Conservation (phyloP, 2,113 vertebrate genomes). For the Arizona elegans region DNA sequence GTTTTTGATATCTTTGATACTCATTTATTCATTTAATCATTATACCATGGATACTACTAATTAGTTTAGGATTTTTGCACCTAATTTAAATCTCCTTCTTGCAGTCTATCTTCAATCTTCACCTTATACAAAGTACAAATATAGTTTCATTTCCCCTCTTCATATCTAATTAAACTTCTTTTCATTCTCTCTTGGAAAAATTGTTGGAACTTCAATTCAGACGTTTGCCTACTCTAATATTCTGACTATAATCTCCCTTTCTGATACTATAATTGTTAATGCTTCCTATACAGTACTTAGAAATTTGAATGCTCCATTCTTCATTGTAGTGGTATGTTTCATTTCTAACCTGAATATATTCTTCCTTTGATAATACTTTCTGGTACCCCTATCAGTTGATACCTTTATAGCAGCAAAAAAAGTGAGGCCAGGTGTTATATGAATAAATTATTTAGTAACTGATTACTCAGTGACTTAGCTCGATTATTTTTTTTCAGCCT, state of each 20-base stretch:
- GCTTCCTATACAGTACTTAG: background rate
- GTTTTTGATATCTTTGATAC: constrained; percentile 33
- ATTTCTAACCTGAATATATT: background rate
- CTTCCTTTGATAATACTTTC: background rate
- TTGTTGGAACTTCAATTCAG: background rate
- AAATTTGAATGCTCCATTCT: background rate
- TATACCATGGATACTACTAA: background rate
- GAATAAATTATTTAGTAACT: background rate
- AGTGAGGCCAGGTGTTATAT: background rate
- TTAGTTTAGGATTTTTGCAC: constrained; percentile 34
- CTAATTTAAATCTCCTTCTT: constrained; percentile 20
- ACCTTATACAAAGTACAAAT: constrained; percentile 15
- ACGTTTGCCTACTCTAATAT: background rate
- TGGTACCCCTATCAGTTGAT: background rate
- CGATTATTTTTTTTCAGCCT: background rate
- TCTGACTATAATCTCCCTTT: background rate
- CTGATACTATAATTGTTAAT: background rate
- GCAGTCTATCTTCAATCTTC: constrained; percentile 38
- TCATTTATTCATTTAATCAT: constrained; percentile 34
- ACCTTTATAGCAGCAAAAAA: background rate
- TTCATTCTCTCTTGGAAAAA: background rate
- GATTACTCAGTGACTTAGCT: background rate
- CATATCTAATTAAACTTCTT: background rate
- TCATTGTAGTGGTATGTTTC: background rate
- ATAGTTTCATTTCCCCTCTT: background rate